Evolutionary conservation across 2,888 invertebrate species (phyloP), one percentile per base, ranked within the genome.

Genomic region (Lasioglossum zephyrum): DNA sequence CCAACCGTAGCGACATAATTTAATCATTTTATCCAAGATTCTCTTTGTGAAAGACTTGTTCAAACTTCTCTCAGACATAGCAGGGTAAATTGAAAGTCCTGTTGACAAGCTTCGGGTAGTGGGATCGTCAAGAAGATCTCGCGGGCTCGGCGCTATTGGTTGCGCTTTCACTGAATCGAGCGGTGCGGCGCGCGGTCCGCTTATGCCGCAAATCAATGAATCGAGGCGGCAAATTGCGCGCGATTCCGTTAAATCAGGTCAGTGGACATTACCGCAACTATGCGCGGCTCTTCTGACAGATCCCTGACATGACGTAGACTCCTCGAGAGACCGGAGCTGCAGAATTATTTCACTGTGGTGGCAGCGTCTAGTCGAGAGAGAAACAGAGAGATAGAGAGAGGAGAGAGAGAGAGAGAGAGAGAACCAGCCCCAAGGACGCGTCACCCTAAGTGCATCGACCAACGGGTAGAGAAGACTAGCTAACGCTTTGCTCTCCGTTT

Each of bases 401-500:
- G 31, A 31, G 22, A 22, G 22, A n/a, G 22, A 9, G 22, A 22
- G 22, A n/a, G 22, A 9, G 9, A 1, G n/a, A n/a, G 11, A 57
- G n/a, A 57, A 4, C 3, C 4, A 57, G 63, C 57, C 47, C 73
- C 85, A 87, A 88, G 87, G 89, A 80, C 77, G 78, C 72, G 78
- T 82, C 69, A 36, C 72, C 69, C 57, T 74, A 81, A 81, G 82
- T 82, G 81, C 74, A 88, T 87, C 82, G 82, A 70, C 86, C 86
- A 57, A 85, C 88, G 22, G 22, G 69, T 13, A 31, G 31, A 26
- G 78, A 75, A 53, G 72, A 53, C 53, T 69, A 79, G 44, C 74
- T 77, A 66, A 44, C 63, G 74, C 60, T 44, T 47, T 39, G 47
- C 72, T 39, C 66, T 39, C 72, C 44, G 81, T 77, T 83, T 77